These are phyloP conservation scores for Syritta pipiens DNA, from an alignment of 2,888 invertebrate genomes.

Conservation along the genomic window DNA sequence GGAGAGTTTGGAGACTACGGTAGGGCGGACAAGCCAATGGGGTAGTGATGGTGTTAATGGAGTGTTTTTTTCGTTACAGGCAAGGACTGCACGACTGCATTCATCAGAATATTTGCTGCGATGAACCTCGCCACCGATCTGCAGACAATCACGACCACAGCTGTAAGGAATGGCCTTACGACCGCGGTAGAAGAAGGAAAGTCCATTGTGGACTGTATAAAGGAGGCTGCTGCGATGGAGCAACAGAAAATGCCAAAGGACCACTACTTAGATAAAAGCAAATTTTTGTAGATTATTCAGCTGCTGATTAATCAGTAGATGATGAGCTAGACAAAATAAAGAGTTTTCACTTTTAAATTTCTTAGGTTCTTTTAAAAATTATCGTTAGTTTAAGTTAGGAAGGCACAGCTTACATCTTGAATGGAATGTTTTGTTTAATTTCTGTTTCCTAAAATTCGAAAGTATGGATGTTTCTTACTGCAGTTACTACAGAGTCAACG, in stretches of 20 bases:
- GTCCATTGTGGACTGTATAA: constrained; percentile 82
- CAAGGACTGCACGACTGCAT: constrained; percentile 83
- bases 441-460: too few relatives aligned
- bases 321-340: too few relatives aligned
- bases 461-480: too few relatives aligned
- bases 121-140: constrained; percentile 84
- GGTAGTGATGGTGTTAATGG: not conserved
- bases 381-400: too few relatives aligned
- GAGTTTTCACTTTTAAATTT: too few relatives aligned
- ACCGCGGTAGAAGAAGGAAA: constrained; percentile 81
- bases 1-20: constrained; percentile 90
- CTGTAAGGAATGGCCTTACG: constrained; percentile 84
- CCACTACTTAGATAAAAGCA: constrained; percentile 80
- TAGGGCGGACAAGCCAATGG: too few relatives aligned
- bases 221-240: constrained; percentile 79
- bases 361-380: too few relatives aligned
- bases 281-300: constrained; percentile 75
- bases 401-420: too few relatives aligned
- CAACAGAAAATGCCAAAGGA: constrained; percentile 79
- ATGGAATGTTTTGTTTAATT: too few relatives aligned
- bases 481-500: too few relatives aligned
- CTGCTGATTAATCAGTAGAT: too few relatives aligned
- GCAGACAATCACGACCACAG: constrained; percentile 83
- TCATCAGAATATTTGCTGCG: constrained; percentile 86
- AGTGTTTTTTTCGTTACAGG: constrained; percentile 76